Evolutionary conservation across 2,888 invertebrate genomes (phyloP), one percentile per base, ranked within the genome.

Genomic region (Podotricha telesiphe): DNA sequence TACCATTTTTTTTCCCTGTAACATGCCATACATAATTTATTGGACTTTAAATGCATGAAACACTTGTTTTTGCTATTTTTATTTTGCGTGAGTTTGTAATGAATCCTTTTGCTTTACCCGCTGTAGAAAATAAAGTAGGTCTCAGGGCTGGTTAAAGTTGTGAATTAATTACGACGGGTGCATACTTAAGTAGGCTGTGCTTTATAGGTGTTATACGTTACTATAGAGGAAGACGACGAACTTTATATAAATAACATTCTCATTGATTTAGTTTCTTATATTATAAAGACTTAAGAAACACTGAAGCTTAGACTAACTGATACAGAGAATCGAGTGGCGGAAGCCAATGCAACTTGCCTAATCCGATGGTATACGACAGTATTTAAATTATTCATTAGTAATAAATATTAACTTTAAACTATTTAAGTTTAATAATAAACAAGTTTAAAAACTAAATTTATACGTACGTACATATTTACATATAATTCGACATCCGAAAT

Each of bases 81-180:
- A 64, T 65, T 66, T 56, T 67, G 62, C 66, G 68, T 42, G 65
- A 70, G 58, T 70, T 70, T 47, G 51, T 64, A 66, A 59, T 42
- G 58, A 64, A 69, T 51, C 53, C 53, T 61, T 69, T 70, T 70
- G 67, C 65, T 67, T 48, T 63, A 47, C 34, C 68, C 48, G 63
- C 66, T 63, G 56, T 56, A 51, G 63, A 48, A 68, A 72, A 70
- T 70, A 72, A 72, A 72, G 62, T 70, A 68, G 68, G 68, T 67
- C 63, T 70, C 65, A 37, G 37, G 67, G 65, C 45, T 58, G 63
- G 65, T 67, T 70, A 65, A 65, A 59, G 68, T 72, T 72, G 63
- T 56, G 67, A 72, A 68, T 72, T 72, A 67, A 70, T 70, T 70
- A 72, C 70, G 68, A 67, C 51, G 55, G 65, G 48, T 68, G 72